Evolutionary conservation across 2,888 invertebrate genomes (phyloP).

Genomic region (Noctua fimbriata): DNA sequence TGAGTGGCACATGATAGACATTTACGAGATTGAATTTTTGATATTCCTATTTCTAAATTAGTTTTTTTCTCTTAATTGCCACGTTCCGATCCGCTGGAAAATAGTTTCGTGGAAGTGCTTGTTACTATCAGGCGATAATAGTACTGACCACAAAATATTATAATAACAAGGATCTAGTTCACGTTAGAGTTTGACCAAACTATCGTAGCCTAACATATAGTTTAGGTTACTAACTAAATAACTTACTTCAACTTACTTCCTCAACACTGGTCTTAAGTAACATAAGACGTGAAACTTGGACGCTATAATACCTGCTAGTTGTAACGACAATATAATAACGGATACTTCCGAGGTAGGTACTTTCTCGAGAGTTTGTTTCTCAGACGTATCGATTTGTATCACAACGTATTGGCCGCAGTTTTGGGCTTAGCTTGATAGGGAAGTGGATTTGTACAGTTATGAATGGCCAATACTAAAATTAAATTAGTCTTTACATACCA

Average conservation of each 20-base stretch:
- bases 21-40: not conserved
- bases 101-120: not conserved
- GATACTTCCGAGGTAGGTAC: not conserved
- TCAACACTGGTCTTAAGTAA: conserved; percentile 18
- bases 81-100: too few species aligned
- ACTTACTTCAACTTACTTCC: conserved; percentile 22
- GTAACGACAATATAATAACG: conserved; percentile 48
- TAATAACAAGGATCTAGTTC: not conserved
- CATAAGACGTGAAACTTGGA: conserved; percentile 29
- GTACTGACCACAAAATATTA: not conserved
- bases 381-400: conserved; percentile 7
- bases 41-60: not conserved
- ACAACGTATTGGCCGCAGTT: not conserved
- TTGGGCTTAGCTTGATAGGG: not conserved
- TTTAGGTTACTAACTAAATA: not conserved
- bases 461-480: not conserved
- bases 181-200: not conserved
- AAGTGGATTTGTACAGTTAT: not conserved
- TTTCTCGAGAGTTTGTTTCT: not conserved
- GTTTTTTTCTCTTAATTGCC: not conserved
- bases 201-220: not conserved
- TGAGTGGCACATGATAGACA: conserved; percentile 17
- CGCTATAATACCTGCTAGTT: conserved; percentile 28
- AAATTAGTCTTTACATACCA: too few species aligned
- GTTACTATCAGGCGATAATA: not conserved